Evolutionary conservation across 2,888 invertebrate genomes (phyloP).

Genomic region (Cheilosia vernalis): DNA sequence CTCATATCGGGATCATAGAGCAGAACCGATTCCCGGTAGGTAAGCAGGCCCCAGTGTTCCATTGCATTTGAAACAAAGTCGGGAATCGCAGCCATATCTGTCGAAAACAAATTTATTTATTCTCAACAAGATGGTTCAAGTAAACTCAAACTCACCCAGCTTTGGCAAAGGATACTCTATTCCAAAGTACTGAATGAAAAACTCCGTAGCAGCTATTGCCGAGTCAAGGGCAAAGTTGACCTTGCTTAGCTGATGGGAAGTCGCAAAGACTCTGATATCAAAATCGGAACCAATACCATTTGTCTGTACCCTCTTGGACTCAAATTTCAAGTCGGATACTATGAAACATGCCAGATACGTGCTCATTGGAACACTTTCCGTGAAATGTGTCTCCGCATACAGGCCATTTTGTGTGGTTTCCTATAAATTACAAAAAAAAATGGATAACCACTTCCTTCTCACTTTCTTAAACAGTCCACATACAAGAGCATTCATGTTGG

Average conservation of each 20-base stretch:
- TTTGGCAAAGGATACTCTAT: too few species aligned
- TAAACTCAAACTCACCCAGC: constrained; percentile 86
- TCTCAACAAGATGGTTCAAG: neutral
- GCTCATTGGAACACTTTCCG: constrained; percentile 96
- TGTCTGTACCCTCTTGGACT: constrained; percentile 84
- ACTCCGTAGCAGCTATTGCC: constrained; percentile 89
- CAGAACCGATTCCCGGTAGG: constrained; percentile 93
- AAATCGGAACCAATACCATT: constrained; percentile 85
- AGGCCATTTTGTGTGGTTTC: too few species aligned
- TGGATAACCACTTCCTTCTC: too few species aligned
- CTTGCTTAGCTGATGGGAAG: constrained; percentile 89
- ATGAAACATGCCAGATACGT: constrained; percentile 96
- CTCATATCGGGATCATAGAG: constrained; percentile 90
- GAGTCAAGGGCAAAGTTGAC: constrained; percentile 88
- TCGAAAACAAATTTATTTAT: constrained; percentile 53
- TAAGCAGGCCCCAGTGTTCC: constrained; percentile 97
- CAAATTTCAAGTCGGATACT: constrained; percentile 91
- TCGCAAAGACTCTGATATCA: constrained; percentile 89
- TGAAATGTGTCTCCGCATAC: constrained; percentile 88
- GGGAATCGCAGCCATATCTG: constrained; percentile 82
- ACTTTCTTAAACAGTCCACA: too few species aligned
- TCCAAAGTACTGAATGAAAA: too few species aligned
- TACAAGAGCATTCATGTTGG: constrained; percentile 92
- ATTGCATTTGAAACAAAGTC: constrained; percentile 89
- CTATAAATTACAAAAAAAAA: too few species aligned